A percentile compares a stretch with the other conserved stretches of the same genome.
phyloP scores from a whole-genome alignment of 2,888 invertebrate species.

The Drosophila cracens region DNA sequence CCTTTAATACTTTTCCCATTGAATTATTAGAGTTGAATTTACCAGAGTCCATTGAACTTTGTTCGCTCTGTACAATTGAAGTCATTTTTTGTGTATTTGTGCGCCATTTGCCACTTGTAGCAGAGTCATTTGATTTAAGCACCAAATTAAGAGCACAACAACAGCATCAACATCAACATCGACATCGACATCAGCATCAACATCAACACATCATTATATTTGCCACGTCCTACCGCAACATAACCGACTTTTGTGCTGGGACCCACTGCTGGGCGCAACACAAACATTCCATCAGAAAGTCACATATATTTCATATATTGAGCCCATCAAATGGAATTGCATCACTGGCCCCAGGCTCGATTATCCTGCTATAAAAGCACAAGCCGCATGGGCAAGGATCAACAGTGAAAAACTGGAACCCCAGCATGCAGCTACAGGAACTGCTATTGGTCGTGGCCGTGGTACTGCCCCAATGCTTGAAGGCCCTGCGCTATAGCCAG shows the following conservation, averaged over 20 bases:
- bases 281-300: slow-evolving; percentile 70
- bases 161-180: slow-evolving; percentile 8
- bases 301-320: slow-evolving; percentile 50
- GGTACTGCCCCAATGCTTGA: slow-evolving; percentile 49
- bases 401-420: slow-evolving; percentile 52
- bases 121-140: slow-evolving; percentile 69
- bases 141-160: slow-evolving; percentile 62
- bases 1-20: too few relatives aligned
- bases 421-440: slow-evolving; percentile 64
- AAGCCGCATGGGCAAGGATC: slow-evolving; percentile 1
- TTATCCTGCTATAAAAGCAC: slow-evolving; percentile 58
- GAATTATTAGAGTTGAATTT: background rate
- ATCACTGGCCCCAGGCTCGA: slow-evolving; percentile 22
- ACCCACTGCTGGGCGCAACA: slow-evolving; percentile 68
- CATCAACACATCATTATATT: slow-evolving; percentile 10
- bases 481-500: slow-evolving; percentile 78
- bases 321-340: slow-evolving; percentile 59
- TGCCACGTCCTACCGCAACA: slow-evolving; percentile 64
- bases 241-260: slow-evolving; percentile 33
- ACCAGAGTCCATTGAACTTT: background rate
- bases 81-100: background rate
- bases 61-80: background rate
- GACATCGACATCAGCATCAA: slow-evolving; percentile 6
- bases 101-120: slow-evolving; percentile 41
- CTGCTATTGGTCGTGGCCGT: slow-evolving; percentile 58